Evolutionary conservation across 2,888 invertebrate genomes (phyloP), one percentile per base, ranked within the genome.

Genomic region (Camponotus fellah): DNA sequence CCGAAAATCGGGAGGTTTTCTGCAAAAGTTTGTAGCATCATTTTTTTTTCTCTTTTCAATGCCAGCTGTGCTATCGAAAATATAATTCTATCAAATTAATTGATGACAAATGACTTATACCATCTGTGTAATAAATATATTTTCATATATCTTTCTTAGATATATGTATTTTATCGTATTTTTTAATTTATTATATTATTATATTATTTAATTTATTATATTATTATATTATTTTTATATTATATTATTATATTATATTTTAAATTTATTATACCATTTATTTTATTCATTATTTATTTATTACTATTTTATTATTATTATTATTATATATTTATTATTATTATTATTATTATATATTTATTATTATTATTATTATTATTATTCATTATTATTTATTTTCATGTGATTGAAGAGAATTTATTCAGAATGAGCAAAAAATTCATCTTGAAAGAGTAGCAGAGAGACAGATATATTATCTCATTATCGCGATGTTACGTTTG

Each of bases 1-100:
- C 69, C 69, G 46, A 82, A 86, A 60, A 85, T 53, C 21, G 56
- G 34, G 10, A 60, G n/a, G 46, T 46, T n/a, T 56, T 12, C 43
- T 56, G 60, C 43, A n/a, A 53, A 53, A 53, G 56, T 40, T 32
- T 5, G 17, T n/a, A 49, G 37, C 49, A 49, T 34, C 34, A 10
- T 26, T 21, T 2, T 32, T n/a, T 64, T 66, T 43, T 58, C 17
- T 17, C 56, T 5, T n/a, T 56, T 46, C 1, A 40, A 6, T 14
- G 6, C n/a, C 49, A 66, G 6, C 40, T 40, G 40, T 21, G 21
- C 6, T 21, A 2, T 21, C 17, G 21, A 65, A 21, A 65, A 43
- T 32, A 21, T 10, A n/a, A 62, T 64, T 37, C 17, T 58, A 58
- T 58, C 12, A 26, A 53, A 53, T 53, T 53, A 53, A 53, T 53